Base-by-base conservation (phyloP, 1,140 invertebrate species). In the Diuraphis noxia region DNA sequence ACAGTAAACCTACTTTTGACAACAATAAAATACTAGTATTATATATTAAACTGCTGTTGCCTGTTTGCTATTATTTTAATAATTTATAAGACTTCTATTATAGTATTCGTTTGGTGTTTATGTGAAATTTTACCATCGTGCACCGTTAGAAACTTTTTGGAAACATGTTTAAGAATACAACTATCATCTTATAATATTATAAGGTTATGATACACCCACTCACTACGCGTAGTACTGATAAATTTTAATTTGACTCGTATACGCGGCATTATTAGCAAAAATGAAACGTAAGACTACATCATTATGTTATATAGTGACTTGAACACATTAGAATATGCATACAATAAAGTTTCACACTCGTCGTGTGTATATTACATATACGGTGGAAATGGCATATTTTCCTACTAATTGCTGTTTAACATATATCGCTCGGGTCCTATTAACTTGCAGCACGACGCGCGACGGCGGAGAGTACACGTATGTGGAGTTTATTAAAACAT, bases 351-450 rank as follows among this genome's bases (percentile, higher is more conserved):
- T 17, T 1, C 36, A 46, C 23, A 38, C 79, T 43, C 40, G 82
- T 25, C 30, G 36, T n/a, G 30, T 19, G 46, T 49, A 49, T 49
- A 43, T n/a, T 30, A 21, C 56, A 17, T n/a, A 43, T 43, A 84
- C 40, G 79, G 36, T 25, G 82, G 7, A n/a, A 84, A 43, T 40
- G 40, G 40, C 40, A 43, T 43, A 84, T 43, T 52, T 52, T 86
- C 41, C 85, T 34, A 49, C 43, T 86, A 86, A 86, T 86, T 86
- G 85, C 85, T 49, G 85, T 86, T 86, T 49, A 86, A 86, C 85
- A 52, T 38, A 82, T 25, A 46, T 52, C 85, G 85, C 85, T 52
- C 36, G 85, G 85, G 85, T 86, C 46, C 46, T 52, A 86, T 86
- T 86, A 86, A n/a, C 43, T 8, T 23, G 30, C 10, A n/a, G 19